Conservation (phyloP, 2,888 invertebrate genomes). For the Xanthorhoe designata region DNA sequence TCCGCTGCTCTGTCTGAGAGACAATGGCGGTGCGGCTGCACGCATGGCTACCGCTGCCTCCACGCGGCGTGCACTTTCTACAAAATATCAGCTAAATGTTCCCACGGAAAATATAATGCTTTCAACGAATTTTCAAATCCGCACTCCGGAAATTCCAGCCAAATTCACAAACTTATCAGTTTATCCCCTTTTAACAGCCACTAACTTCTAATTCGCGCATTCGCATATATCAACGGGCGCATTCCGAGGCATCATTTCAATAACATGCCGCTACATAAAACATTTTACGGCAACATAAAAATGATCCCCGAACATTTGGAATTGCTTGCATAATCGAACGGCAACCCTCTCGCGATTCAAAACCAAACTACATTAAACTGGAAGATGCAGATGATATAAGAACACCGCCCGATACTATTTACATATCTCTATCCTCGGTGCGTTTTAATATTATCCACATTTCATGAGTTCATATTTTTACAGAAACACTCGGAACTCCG, state of each 20-base stretch:
- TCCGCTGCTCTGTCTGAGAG: conserved; percentile 46
- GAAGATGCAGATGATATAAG: conserved; percentile 43
- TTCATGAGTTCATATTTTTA: conserved; percentile 39
- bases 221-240: conserved; percentile 20
- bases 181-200: conserved; percentile 22
- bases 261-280: conserved; percentile 42
- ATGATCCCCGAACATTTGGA: conserved; percentile 43
- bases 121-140: conserved; percentile 32
- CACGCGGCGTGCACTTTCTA: conserved; percentile 29
- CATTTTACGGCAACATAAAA: conserved; percentile 43
- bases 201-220: conserved; percentile 19
- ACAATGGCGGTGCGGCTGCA: conserved; percentile 49
- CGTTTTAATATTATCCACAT: conserved; percentile 48
- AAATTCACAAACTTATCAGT: conserved; percentile 19
- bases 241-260: conserved; percentile 37
- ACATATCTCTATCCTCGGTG: conserved; percentile 44
- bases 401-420: conserved; percentile 44
- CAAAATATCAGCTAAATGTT: conserved; percentile 42
- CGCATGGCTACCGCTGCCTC: conserved; percentile 38
- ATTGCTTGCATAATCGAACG: conserved; percentile 45
- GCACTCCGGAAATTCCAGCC: conserved; percentile 12
- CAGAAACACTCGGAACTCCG: conserved; percentile 33
- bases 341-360: conserved; percentile 42
- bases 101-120: conserved; percentile 30
- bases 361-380: conserved; percentile 44